phyloP scores from a whole-genome alignment of 2,888 invertebrate genomes.

The Megamerina dolium region DNA sequence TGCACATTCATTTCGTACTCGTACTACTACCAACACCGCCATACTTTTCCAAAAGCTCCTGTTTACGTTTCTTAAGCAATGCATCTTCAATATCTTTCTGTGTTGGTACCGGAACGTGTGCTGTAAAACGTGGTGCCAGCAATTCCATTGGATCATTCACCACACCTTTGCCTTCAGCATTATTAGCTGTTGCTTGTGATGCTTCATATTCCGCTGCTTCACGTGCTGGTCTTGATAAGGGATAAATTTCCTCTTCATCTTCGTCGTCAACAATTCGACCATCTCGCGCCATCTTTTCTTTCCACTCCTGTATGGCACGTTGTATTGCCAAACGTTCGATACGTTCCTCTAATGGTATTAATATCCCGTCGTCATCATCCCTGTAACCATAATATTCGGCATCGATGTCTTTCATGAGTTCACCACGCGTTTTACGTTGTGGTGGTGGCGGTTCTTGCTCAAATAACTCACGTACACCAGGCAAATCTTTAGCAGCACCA shows the following conservation, averaged over 20 bases:
- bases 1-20: no score
- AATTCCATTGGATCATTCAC: conserved; percentile 45
- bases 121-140: conserved; percentile 59
- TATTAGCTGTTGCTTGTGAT: conserved; percentile 14
- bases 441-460: conserved; percentile 91
- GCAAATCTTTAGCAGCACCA: conserved; percentile 95
- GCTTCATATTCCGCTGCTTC: conserved; percentile 32
- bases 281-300: conserved; percentile 54
- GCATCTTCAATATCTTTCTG: conserved; percentile 94
- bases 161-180: conserved; percentile 13
- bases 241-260: conserved; percentile 53
- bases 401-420: conserved; percentile 96
- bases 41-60: conserved; percentile 83
- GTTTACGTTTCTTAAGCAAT: conserved; percentile 81
- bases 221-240: conserved; percentile 41
- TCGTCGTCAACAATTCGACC: conserved; percentile 68
- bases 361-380: conserved; percentile 96
- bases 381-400: conserved; percentile 98
- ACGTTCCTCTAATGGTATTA: conserved; percentile 79
- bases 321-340: conserved; percentile 65
- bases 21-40: conserved; percentile 52
- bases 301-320: conserved; percentile 67
- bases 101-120: conserved; percentile 88
- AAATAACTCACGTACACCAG: conserved; percentile 95
- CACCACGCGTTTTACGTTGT: conserved; percentile 86